Evolutionary conservation across 2,797 vertebrate species (phyloP).

Genomic region (Sardinella longiceps): DNA sequence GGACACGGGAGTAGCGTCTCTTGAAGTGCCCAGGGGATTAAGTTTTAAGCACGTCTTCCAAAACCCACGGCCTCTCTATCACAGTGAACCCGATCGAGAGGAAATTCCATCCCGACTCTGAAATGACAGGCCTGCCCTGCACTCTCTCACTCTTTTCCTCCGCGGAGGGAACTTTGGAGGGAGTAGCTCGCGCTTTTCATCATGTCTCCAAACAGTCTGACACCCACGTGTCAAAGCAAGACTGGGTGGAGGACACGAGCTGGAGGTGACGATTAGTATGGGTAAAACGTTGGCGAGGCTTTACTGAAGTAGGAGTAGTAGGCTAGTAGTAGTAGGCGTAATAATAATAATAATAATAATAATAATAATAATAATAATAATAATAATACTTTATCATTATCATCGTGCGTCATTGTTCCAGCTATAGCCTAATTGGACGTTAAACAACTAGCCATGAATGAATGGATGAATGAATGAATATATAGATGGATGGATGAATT

Average conservation of each 20-base stretch:
- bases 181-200: background rate
- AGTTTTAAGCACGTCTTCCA: constrained; percentile 55
- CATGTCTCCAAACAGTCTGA: constrained; percentile 14
- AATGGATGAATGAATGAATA: too few relatives aligned
- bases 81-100: constrained; percentile 50
- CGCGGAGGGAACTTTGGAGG: background rate
- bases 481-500: too few relatives aligned
- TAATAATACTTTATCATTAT: background rate
- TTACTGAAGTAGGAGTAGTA: background rate
- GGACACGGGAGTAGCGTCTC: constrained; percentile 53
- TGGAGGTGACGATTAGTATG: background rate
- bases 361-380: background rate
- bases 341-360: background rate
- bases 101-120: constrained; percentile 58
- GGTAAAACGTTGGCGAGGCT: too few relatives aligned
- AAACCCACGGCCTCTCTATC: constrained; percentile 46
- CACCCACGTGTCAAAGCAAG: constrained; percentile 8
- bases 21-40: constrained; percentile 50
- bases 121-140: constrained; percentile 54
- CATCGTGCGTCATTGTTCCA: background rate
- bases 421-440: background rate
- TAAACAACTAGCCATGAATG: too few relatives aligned
- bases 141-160: constrained; percentile 30
- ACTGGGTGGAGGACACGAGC: background rate
- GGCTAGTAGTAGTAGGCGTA: background rate